Base-by-base conservation (phyloP, 2,797 vertebrate species). In the Cygnus olor region DNA sequence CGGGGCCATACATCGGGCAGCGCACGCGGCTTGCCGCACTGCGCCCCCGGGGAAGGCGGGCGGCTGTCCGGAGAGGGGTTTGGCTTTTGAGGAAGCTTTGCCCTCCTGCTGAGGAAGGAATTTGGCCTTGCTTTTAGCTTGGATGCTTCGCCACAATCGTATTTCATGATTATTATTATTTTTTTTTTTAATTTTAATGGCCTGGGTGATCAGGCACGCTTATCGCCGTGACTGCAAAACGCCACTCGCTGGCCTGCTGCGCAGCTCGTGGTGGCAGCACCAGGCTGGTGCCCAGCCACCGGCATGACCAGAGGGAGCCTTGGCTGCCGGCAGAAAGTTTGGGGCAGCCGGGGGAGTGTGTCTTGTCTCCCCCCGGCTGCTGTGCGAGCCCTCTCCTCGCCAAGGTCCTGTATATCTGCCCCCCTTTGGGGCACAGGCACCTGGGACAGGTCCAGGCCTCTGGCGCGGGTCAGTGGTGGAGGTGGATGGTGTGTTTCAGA, bases 191-290 rank as follows among this genome's bases (percentile, higher is more conserved):
- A 4, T 85, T 73, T 11, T 9, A n/a, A 27, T 28, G 32, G 56
- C 34, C n/a, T 24, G 66, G 61, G 66, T 4, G 34, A 40, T 82
- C 5, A 2, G 81, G 38, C 16, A 4, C 0, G 3, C 0, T 2
- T 9, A 40, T 36, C 60, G 20, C 74, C 42, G 45, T 7, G 58
- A 51, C 9, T 53, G 68, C 68, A 70, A 6, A 70, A 6, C 2
- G 14, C 30, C 40, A 14, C 8, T 47, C 0, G 0, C 44, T 10
- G 49, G 13, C 32, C 19, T 0, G 0, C 53, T 71, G 51, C 0
- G 3, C 38, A 77, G 76, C 64, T 66, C 1, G 0, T 0, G 0
- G 22, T 0, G 0, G 24, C 85, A 65, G 54, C 0, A 0, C 1
- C 6, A 40, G 83, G 80, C 45, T 47, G 88, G 12, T 5, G 1